phyloP scores from a whole-genome alignment of 2,113 vertebrate genomes.

The human (Homo sapiens) region DNA sequence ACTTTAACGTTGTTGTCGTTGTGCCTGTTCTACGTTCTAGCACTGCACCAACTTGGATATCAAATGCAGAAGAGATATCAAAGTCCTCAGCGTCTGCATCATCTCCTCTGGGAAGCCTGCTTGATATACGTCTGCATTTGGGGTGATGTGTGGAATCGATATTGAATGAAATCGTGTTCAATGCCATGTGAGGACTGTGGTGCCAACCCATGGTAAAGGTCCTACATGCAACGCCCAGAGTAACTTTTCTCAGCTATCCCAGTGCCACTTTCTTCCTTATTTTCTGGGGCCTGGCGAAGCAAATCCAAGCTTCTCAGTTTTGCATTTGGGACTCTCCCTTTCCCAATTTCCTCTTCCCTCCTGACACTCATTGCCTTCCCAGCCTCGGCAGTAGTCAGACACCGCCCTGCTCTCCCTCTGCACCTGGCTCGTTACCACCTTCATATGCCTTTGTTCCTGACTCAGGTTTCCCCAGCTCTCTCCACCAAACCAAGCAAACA shows the following conservation, averaged over 20 bases:
- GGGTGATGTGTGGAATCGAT: neutral
- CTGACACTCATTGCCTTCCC: neutral
- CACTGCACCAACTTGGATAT: neutral
- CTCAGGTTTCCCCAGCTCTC: neutral
- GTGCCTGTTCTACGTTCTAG: neutral
- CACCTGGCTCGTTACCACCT: neutral
- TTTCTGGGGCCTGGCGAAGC: neutral
- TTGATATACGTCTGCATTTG: neutral
- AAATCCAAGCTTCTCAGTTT: neutral
- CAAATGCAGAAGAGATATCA: neutral
- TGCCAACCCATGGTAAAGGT: neutral
- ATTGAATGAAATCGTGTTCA: neutral
- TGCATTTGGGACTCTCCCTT: neutral
- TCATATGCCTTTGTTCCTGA: neutral
- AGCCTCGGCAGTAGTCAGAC: neutral
- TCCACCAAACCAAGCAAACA: neutral
- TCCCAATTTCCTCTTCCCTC: neutral
- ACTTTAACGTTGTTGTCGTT: neutral
- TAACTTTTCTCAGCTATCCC: neutral
- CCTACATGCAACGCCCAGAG: no score
- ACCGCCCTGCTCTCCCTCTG: rapidly evolving
- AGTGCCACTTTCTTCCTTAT: neutral
- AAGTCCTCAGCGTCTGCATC: rapidly evolving
- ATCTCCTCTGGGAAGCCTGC: neutral
- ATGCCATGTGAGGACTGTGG: neutral